Base-by-base conservation (phyloP, 2,888 invertebrate genomes). In the Xylota sylvarum region DNA sequence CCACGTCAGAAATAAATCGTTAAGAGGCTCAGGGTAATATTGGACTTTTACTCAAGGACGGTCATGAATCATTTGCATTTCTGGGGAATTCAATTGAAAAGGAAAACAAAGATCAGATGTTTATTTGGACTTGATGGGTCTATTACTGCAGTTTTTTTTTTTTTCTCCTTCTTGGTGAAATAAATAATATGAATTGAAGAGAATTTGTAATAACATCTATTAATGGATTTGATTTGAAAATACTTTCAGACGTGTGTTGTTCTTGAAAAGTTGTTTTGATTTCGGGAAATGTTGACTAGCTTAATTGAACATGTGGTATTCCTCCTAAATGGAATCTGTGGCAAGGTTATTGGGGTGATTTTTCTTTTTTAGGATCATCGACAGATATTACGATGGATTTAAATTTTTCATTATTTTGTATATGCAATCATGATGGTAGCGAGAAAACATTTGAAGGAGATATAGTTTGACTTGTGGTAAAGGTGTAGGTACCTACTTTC, bases 31-130 rank as follows among this genome's bases (percentile, higher is more conserved):
- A 48, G 56, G 40, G 56, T 50, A 55, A 55, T 50, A 58, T 56
- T 72, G 56, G 43, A 76, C 27, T 46, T 23, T 23, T 12, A 35
- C 65, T 77, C 81, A 81, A 81, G 85, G 85, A 85, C 81, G 67
- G 76, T 70, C 76, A 55, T 81, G 76, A 72, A 77, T 62, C 60
- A 77, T 67, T 86, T 86, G 67, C 55, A 46, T 77, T 67, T 85
- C 65, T 67, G 27, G 23, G 58, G 60, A 86, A 76, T 52, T 72
- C 37, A 70, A 85, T 78, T 67, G 60, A 65, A 85, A 85, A 58
- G 4, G 32, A 46, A 70, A 80, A 80, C 69, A 69, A 52, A 58
- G 67, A 65, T 85, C 67, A 56, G 72, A 85, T 77, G 72, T 35
- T 40, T 50, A 10, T 67, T 55, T 74, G 37, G 55, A 50, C 40